These are phyloP conservation scores for Colistium nudipinnis DNA, from an alignment of 2,113 vertebrate genomes.

Conservation along the genomic window DNA sequence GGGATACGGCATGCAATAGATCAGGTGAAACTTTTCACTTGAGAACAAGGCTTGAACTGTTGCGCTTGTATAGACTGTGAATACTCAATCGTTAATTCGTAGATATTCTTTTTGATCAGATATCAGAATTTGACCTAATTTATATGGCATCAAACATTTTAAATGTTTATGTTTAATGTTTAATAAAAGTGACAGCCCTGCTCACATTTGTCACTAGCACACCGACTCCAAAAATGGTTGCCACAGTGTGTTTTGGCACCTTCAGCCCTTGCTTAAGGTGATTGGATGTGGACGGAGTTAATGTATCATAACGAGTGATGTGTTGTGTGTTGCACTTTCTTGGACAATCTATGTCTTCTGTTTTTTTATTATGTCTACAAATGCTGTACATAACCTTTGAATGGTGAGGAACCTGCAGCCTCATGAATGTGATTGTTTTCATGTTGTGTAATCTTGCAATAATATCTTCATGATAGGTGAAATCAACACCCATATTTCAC, in stretches of 20 bases:
- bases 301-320: slow-evolving; percentile 5
- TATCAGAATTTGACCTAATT: background rate
- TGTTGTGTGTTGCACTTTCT: slow-evolving; percentile 67
- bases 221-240: background rate
- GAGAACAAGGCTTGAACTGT: too few species aligned
- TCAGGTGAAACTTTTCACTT: background rate
- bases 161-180: too few species aligned
- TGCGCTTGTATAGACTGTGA: background rate
- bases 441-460: slow-evolving; percentile 16
- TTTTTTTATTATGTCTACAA: slow-evolving; percentile 14
- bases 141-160: too few species aligned
- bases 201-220: background rate
- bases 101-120: background rate
- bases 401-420: slow-evolving; percentile 2
- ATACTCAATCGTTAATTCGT: background rate
- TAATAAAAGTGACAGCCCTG: too few species aligned
- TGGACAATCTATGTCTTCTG: slow-evolving; percentile 79
- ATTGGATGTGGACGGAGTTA: background rate
- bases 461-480: slow-evolving; percentile 8
- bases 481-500: background rate
- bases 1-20: background rate
- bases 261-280: slow-evolving; percentile 1
- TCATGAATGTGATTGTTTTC: slow-evolving; percentile 1
- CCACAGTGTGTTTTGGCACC: slow-evolving; percentile 6
- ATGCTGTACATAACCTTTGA: background rate